These are phyloP conservation scores for Baccha elongata DNA, from an alignment of 2,888 invertebrate genomes.

Conservation along the genomic window DNA sequence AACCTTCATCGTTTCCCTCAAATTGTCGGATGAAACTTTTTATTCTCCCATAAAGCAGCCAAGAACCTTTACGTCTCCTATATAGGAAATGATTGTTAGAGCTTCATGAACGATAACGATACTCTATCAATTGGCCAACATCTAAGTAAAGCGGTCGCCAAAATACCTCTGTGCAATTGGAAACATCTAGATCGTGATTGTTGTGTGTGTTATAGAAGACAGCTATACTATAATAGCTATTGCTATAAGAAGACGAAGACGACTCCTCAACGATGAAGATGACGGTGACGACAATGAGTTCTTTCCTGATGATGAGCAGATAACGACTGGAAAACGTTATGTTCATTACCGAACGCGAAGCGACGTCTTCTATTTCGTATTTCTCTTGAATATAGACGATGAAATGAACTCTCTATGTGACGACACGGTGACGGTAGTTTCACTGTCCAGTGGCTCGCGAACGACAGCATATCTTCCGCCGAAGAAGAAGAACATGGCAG, in stretches of 20 bases:
- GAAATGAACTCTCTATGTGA: slow-evolving; percentile 66
- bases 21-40: slow-evolving; percentile 36
- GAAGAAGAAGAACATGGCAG: slow-evolving; percentile 67
- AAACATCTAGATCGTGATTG: slow-evolving; percentile 73
- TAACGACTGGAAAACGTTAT: slow-evolving; percentile 73
- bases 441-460: slow-evolving; percentile 74
- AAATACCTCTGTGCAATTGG: slow-evolving; percentile 67
- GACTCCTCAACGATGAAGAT: slow-evolving; percentile 72
- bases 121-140: slow-evolving; percentile 73
- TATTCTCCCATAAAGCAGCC: slow-evolving; percentile 36
- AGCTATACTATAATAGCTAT: too few relatives aligned
- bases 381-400: slow-evolving; percentile 51
- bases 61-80: slow-evolving; percentile 42
- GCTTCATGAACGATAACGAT: slow-evolving; percentile 63
- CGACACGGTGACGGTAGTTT: slow-evolving; percentile 72
- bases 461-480: slow-evolving; percentile 62
- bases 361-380: slow-evolving; percentile 39
- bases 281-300: slow-evolving; percentile 74
- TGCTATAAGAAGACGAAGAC: slow-evolving; percentile 36
- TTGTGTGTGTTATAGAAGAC: slow-evolving; percentile 48
- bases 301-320: slow-evolving; percentile 74
- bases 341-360: slow-evolving; percentile 71
- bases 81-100: slow-evolving; percentile 22
- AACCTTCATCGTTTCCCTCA: slow-evolving; percentile 65
- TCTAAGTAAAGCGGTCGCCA: slow-evolving; percentile 73